Evolutionary conservation across 2,888 invertebrate species (phyloP), one percentile per base, ranked within the genome.

Genomic region (Falcaria lacertinaria): DNA sequence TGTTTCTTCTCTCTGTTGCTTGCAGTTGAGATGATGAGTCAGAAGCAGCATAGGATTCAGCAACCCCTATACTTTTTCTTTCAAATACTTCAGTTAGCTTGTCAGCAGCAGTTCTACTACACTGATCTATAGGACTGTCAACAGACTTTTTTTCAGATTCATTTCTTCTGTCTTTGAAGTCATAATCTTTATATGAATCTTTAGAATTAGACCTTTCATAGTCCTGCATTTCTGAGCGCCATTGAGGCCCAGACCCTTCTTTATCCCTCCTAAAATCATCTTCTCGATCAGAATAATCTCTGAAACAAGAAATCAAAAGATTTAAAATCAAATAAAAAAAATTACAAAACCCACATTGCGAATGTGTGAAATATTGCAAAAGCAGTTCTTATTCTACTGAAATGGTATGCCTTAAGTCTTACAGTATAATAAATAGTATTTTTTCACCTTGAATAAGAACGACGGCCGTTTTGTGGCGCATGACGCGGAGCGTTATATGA

Each of bases 151-250:
- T 81, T 25, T 89, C 83, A 41, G 85, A 69, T 35, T 91, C 91
- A 52, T 77, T 77, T 64, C 91, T 85, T 54, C 89, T 79, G 32
- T 80, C 87, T 80, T 84, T 86, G 43, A 90, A 89, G 25, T 85
- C 89, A 36, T 77, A 74, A 35, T 91, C 91, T 58, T 90, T 90
- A 47, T 91, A 91, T 13, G 80, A 77, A 50, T 91, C 91, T 48
- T 83, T 81, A 7, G 89, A 81, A 54, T 82, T 88, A 1, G 91
- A 85, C 51, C 84, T 76, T 46, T 89, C 88, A 55, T 86, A 87
- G 60, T 89, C 88, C 62, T 88, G 88, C 88, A 88, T 89, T 70
- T 89, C 88, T 42, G 87, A 85, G 42, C 88, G 76, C 88, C 88
- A 89, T 46, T 87, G 88, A 42, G 81, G 86, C 13, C 84, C 87